Evolutionary conservation across 2,797 vertebrate species (phyloP).

Genomic region (Lateolabrax maculatus): DNA sequence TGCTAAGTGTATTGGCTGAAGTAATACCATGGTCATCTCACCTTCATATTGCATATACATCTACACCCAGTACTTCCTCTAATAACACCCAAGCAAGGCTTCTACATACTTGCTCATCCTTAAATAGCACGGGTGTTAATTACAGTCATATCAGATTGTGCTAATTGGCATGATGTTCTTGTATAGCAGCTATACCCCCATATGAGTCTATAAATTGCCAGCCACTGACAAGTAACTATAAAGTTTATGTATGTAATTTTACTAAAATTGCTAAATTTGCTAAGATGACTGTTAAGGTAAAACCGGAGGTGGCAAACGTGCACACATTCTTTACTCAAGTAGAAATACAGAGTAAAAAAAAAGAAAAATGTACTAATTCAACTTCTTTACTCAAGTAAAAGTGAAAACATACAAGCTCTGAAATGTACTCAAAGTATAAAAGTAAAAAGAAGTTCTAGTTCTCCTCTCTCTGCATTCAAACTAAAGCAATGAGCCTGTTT

Average conservation of each 20-base stretch:
- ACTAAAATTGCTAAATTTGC: no score
- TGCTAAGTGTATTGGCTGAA: not conserved
- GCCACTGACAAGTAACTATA: slow-evolving; percentile 2
- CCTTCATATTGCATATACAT: not conserved
- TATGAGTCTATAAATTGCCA: slow-evolving; percentile 18
- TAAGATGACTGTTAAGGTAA: no score
- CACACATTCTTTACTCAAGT: no score
- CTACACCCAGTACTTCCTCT: not conserved
- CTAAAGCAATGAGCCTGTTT: no score
- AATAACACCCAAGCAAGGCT: not conserved
- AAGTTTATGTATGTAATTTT: not conserved
- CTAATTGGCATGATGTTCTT: slow-evolving; percentile 48
- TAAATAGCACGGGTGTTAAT: slow-evolving; percentile 61
- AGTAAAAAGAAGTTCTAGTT: no score
- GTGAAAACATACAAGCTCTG: no score
- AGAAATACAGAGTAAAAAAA: no score
- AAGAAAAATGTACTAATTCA: no score
- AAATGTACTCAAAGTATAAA: no score
- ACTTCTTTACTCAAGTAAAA: no score
- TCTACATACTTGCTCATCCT: slow-evolving; percentile 6
- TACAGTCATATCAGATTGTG: slow-evolving; percentile 29
- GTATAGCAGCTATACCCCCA: slow-evolving; percentile 15
- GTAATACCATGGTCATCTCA: not conserved
- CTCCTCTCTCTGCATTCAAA: no score
- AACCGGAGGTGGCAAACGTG: no score